phyloP scores from a whole-genome alignment of 2,888 invertebrate genomes.

The Zeuzera pyrina region DNA sequence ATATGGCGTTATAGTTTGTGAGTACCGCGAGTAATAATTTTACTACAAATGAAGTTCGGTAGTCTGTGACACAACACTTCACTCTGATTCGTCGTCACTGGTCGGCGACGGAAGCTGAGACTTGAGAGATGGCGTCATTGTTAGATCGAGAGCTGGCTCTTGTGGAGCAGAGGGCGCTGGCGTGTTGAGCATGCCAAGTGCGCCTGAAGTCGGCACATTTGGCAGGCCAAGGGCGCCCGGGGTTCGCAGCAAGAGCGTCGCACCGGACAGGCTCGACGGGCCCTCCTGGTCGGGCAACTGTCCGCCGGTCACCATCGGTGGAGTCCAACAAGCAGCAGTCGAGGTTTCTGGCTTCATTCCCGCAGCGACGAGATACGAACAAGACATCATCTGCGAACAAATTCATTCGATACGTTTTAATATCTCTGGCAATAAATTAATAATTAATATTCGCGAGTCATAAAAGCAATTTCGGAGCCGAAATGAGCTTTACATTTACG shows the following conservation, averaged over 20 bases:
- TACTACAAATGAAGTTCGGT: slow-evolving; percentile 12
- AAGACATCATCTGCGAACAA: slow-evolving; percentile 69
- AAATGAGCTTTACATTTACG: no score
- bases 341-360: slow-evolving; percentile 39
- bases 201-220: no score
- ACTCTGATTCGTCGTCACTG: slow-evolving; percentile 43
- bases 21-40: slow-evolving; percentile 39
- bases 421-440: no score
- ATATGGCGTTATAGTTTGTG: slow-evolving; percentile 9
- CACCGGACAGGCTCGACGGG: slow-evolving; percentile 16
- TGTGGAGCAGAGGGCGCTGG: slow-evolving; percentile 1
- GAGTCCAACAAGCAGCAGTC: slow-evolving; percentile 52
- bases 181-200: not conserved
- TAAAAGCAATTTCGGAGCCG: slow-evolving; percentile 17
- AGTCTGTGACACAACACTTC: slow-evolving; percentile 63
- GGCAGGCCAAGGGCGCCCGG: not conserved
- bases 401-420: slow-evolving; percentile 8
- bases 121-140: slow-evolving; percentile 36
- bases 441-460: no score
- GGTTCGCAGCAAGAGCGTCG: slow-evolving; percentile 19
- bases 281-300: slow-evolving; percentile 19
- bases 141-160: slow-evolving; percentile 54
- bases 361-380: slow-evolving; percentile 60
- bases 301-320: slow-evolving; percentile 30
- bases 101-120: slow-evolving; percentile 23